A percentile compares a stretch with the other conserved stretches of the same genome.
phyloP scores from a whole-genome alignment of 53 echinoderm and acorn worm genomes.

The Luidia sarsii region DNA sequence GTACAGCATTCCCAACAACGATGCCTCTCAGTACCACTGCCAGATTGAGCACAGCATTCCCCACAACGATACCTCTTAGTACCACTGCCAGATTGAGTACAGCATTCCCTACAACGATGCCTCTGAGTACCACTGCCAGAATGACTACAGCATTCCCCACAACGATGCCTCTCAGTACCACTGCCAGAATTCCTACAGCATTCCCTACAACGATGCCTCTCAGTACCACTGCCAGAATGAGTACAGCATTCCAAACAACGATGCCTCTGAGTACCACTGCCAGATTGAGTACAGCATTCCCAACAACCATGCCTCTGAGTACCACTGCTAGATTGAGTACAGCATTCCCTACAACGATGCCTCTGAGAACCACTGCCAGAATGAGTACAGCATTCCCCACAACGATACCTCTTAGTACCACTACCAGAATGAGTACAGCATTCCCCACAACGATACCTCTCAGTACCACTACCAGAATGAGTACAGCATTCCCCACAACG shows the following conservation, averaged over 20 bases:
- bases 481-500: neutral
- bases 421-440: neutral
- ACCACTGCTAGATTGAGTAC: too few relatives aligned
- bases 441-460: neutral
- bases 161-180: neutral
- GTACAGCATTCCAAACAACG: neutral
- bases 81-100: neutral
- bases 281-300: too few relatives aligned
- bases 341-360: too few relatives aligned
- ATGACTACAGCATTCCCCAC: slow-evolving; percentile 4
- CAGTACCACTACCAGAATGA: neutral
- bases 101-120: neutral
- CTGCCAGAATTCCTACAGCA: neutral
- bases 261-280: too few relatives aligned
- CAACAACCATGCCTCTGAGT: too few relatives aligned
- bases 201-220: neutral
- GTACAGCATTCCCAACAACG: neutral
- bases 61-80: neutral
- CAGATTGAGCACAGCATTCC: neutral
- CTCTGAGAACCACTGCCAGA: too few relatives aligned
- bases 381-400: too few relatives aligned
- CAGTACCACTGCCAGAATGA: neutral
- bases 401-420: neutral
- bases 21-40: neutral
- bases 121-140: neutral